Evolutionary conservation across 2,797 vertebrate genomes (phyloP).

Genomic region (Phataginus tetradactyla): DNA sequence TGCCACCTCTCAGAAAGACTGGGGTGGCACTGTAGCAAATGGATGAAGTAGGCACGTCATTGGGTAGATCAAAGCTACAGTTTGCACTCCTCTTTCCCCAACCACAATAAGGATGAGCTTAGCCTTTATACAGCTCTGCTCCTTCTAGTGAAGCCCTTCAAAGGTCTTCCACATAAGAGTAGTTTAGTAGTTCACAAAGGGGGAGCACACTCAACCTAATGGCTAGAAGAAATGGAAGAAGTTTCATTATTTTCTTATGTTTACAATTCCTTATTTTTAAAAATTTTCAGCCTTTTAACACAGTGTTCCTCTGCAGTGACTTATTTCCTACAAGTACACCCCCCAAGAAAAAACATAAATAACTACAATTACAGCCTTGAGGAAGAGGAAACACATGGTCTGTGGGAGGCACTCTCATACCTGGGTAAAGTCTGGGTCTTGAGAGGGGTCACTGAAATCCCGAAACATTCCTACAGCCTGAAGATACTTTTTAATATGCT

Average conservation of each 20-base stretch:
- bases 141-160: neutral
- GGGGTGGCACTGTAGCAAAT: neutral
- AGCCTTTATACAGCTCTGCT: neutral
- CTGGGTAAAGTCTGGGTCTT: slow-evolving; percentile 96
- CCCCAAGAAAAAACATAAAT: neutral
- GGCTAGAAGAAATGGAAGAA: neutral
- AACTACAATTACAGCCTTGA: neutral
- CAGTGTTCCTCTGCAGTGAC: neutral
- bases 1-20: neutral
- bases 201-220: neutral
- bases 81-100: neutral
- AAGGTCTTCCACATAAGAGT: neutral
- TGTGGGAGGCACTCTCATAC: slow-evolving; percentile 81
- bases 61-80: neutral
- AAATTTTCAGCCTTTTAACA: neutral
- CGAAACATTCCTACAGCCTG: slow-evolving; percentile 94
- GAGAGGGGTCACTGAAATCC: slow-evolving; percentile 91
- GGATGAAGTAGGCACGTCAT: neutral
- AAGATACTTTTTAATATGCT: slow-evolving; percentile 91
- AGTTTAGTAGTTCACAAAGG: neutral
- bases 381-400: neutral
- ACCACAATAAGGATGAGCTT: neutral
- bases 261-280: neutral
- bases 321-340: neutral
- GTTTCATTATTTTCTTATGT: neutral